A percentile compares a stretch with the other conserved stretches of the same genome.
Conservation (phyloP, 2,113 vertebrate species). For the Osmerus mordax region DNA sequence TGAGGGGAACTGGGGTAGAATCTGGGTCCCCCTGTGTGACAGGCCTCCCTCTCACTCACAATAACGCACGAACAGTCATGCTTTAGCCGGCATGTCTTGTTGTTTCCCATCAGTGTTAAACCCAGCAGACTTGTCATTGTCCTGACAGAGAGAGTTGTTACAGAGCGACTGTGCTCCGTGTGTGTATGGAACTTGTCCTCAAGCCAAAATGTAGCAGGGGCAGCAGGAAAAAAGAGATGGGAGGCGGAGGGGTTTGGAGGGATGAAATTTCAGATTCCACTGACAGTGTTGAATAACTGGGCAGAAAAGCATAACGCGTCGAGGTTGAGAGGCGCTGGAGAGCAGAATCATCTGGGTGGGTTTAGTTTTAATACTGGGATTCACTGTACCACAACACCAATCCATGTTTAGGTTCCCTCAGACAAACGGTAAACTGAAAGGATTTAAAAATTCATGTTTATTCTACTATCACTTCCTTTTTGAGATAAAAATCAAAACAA, state of each 20-base stretch:
- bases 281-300: constrained; percentile 51
- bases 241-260: constrained; percentile 22
- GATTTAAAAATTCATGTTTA: no score
- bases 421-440: no score
- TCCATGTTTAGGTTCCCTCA: no score
- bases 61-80: neutral
- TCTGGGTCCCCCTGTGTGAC: no score
- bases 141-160: neutral
- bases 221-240: neutral
- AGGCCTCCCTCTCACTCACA: no score
- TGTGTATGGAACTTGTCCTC: constrained; percentile 22
- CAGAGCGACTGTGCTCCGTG: neutral
- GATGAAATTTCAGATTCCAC: constrained; percentile 70
- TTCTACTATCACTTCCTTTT: neutral
- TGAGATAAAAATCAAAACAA: neutral
- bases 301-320: constrained; percentile 59
- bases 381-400: no score
- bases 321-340: constrained; percentile 31
- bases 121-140: neutral
- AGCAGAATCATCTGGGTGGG: neutral
- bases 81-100: neutral
- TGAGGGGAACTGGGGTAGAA: no score
- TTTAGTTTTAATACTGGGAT: neutral
- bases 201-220: constrained; percentile 26
- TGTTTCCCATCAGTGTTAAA: neutral